Base-by-base conservation (phyloP, 2,888 invertebrate genomes). In the Eupithecia abbreviata region DNA sequence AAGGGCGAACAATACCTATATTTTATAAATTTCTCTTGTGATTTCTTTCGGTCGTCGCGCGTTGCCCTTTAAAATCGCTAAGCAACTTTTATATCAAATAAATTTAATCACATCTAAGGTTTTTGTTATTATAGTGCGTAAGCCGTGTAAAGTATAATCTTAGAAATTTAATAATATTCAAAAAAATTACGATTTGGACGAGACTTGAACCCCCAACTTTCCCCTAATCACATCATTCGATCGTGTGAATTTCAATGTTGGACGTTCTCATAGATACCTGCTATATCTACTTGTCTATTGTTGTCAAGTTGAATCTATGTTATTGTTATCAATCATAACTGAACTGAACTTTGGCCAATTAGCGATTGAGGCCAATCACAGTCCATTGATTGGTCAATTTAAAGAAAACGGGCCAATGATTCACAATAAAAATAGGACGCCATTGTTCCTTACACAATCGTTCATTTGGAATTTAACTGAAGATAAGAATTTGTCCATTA, bases 331-430 rank as follows among this genome's bases (percentile, higher is more conserved):
- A 72, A 51, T 74, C 71, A 70, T 71, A 62, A 62, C 18, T 30
- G 62, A 62, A 72, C 30, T 73, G 74, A 75, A 77, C 74, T 79
- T 77, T 55, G 71, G 72, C 18, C 71, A 78, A 81, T 75, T 71
- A 79, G 69, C 42, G 73, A 77, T 78, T 18, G 77, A 79, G 79
- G 82, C 70, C 82, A 81, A 79, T 80, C 71, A 77, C 75, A 74
- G 71, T 58, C 71, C 15, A 80, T 73, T 80, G 80, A 76, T 79
- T 80, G 78, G 74, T 73, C 79, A 79, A 80, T 80, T 80, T 72
- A 41, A 58, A 45, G 72, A 68, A 76, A 77, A 74, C 71, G 75
- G 72, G 77, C 43, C 77, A 77, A 43, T 71, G 58, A 51, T 69
- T 73, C 30, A 71, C 42, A 30, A 30, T 5, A 41, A 71, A 73